Conservation (phyloP, 1,140 invertebrate species). For the Lysiphlebus fabarum region DNA sequence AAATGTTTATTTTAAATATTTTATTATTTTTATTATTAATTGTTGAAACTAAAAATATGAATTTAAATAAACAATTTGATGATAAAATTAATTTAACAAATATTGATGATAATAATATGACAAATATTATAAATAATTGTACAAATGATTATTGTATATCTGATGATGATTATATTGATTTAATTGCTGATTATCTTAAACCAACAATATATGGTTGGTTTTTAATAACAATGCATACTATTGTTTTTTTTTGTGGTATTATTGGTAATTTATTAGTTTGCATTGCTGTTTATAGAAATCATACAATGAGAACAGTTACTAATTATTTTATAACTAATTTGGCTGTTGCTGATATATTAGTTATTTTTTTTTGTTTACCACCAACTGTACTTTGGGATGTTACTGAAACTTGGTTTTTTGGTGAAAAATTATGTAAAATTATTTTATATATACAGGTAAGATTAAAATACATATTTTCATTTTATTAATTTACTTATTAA, state of each 20-base stretch:
- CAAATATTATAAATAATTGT: constrained; percentile 37
- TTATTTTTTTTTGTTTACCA: constrained; percentile 83
- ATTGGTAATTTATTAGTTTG: constrained; percentile 85
- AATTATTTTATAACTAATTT: constrained; percentile 94
- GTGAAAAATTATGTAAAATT: constrained; percentile 75
- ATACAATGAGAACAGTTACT: constrained; percentile 84
- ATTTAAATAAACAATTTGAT: constrained; percentile 32
- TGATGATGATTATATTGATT: constrained; percentile 62
- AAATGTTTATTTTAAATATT: too few species aligned
- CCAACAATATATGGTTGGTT: constrained; percentile 65
- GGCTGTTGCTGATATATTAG: constrained; percentile 86
- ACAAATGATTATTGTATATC: constrained; percentile 56
- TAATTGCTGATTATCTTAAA: constrained; percentile 62
- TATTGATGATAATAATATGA: background rate
- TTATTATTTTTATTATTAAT: too few species aligned
- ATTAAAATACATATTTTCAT: constrained; percentile 18
- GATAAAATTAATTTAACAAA: constrained; percentile 16
- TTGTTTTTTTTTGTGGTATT: constrained; percentile 75
- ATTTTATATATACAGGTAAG: constrained; percentile 84
- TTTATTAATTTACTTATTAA: constrained; percentile 1
- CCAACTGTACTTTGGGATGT: constrained; percentile 86
- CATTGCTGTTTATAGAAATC: constrained; percentile 80
- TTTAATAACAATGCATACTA: constrained; percentile 64
- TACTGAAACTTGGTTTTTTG: constrained; percentile 87
- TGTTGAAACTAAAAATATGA: too few species aligned